Conservation (phyloP, 2,113 vertebrate genomes). For the Pelvicachromis taeniatus region DNA sequence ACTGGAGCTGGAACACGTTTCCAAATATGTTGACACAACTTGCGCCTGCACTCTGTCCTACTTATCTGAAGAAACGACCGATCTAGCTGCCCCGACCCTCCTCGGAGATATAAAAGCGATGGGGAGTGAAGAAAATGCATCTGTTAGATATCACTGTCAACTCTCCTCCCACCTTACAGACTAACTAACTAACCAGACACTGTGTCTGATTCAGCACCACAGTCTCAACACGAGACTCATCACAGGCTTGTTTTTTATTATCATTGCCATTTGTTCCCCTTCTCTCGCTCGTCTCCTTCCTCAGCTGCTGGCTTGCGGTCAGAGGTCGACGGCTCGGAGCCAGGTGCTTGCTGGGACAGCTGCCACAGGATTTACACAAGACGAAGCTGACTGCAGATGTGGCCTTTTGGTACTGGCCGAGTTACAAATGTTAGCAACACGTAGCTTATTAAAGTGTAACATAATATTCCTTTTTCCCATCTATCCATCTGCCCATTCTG, state of each 20-base stretch:
- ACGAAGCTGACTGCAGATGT: constrained; percentile 49
- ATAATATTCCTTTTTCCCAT: neutral
- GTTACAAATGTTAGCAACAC: neutral
- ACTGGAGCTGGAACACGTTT: neutral
- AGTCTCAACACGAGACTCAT: constrained; percentile 16
- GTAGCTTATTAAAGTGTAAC: neutral
- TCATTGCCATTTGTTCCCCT: constrained; percentile 53
- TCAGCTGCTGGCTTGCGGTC: constrained; percentile 71
- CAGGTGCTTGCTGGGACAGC: constrained; percentile 71
- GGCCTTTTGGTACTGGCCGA: constrained; percentile 10
- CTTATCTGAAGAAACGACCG: neutral
- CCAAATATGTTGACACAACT: neutral
- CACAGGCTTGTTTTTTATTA: constrained; percentile 46
- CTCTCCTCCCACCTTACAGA: neutral
- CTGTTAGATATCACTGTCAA: constrained; percentile 13
- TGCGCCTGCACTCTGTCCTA: neutral
- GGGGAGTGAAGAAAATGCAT: neutral
- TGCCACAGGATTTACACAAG: constrained; percentile 50
- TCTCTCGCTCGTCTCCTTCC: constrained; percentile 26
- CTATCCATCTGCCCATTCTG: neutral
- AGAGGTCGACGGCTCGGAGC: constrained; percentile 58
- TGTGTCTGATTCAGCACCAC: neutral
- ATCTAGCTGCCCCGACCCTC: neutral
- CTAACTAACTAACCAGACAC: neutral
- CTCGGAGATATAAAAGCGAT: neutral